phyloP scores from a whole-genome alignment of 1,140 invertebrate species.

The Drosophila burlai region DNA sequence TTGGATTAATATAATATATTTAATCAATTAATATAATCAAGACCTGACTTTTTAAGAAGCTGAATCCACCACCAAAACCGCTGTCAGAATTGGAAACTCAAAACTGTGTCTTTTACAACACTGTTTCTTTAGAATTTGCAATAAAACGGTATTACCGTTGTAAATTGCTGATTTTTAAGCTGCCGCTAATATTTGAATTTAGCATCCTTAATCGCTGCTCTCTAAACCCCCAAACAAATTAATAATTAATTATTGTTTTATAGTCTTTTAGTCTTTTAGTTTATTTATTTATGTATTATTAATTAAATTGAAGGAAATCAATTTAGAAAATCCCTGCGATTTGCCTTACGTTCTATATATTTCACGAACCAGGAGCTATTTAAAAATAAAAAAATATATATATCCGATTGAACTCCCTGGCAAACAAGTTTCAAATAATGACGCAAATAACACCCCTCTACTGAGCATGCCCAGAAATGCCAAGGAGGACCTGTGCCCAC shows the following conservation, averaged over 20 bases:
- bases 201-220: not conserved
- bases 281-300: too few species aligned
- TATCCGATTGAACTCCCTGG: not conserved
- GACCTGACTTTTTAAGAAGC: too few species aligned
- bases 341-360: not conserved
- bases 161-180: not conserved
- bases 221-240: not conserved
- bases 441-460: slow-evolving; percentile 21
- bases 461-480: slow-evolving; percentile 52
- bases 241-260: not conserved
- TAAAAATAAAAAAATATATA: not conserved
- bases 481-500: slow-evolving; percentile 19
- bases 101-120: not conserved
- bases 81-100: slow-evolving; percentile 2
- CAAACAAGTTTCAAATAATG: slow-evolving; percentile 19
- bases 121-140: not conserved
- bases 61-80: not conserved
- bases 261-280: too few species aligned
- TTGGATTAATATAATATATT: not conserved
- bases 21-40: not conserved
- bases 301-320: too few species aligned
- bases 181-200: not conserved
- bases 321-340: not conserved
- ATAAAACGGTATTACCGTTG: not conserved
- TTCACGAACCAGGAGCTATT: not conserved